A percentile compares a stretch with the other conserved stretches of the same genome.
Evolutionary conservation across 2,888 invertebrate species (phyloP).

Genomic region (Panopea generosa): DNA sequence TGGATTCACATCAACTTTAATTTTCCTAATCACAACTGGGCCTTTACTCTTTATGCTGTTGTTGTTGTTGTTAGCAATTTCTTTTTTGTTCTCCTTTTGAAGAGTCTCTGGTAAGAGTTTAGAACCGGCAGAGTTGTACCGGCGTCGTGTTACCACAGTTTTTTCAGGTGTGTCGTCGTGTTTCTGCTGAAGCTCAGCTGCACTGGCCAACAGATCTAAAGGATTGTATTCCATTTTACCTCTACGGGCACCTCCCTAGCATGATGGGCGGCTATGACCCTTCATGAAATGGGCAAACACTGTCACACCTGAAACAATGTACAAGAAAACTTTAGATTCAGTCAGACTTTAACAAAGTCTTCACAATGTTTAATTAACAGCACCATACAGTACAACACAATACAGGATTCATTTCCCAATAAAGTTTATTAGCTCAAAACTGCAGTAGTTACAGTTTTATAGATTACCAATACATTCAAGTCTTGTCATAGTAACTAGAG

Average conservation of each 20-base stretch:
- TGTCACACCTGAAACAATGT: not conserved
- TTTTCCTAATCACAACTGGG: constrained; percentile 48
- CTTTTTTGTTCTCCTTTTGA: constrained; percentile 30
- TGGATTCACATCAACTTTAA: constrained; percentile 55
- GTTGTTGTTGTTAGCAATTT: constrained; percentile 36
- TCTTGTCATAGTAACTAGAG: no score
- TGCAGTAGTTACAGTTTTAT: no score
- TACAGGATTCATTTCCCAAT: no score
- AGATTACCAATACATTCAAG: no score
- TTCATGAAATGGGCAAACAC: not conserved
- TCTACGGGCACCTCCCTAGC: not conserved
- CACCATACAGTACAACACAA: no score
- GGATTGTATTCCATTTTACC: constrained; percentile 77
- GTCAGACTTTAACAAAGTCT: not conserved
- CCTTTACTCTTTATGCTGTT: constrained; percentile 48
- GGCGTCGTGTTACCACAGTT: constrained; percentile 45
- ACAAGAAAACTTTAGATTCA: not conserved
- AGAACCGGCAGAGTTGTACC: constrained; percentile 12
- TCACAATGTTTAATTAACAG: not conserved
- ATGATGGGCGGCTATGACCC: not conserved
- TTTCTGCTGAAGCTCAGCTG: constrained; percentile 74
- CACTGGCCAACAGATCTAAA: constrained; percentile 79
- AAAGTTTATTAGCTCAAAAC: no score
- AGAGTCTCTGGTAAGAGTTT: not conserved
- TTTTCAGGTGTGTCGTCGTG: constrained; percentile 53